Percentiles rank a stretch among this genome's conserved stretches.
Conservation (phyloP, 1,140 invertebrate genomes). For the Probaryconus sp. region DNA sequence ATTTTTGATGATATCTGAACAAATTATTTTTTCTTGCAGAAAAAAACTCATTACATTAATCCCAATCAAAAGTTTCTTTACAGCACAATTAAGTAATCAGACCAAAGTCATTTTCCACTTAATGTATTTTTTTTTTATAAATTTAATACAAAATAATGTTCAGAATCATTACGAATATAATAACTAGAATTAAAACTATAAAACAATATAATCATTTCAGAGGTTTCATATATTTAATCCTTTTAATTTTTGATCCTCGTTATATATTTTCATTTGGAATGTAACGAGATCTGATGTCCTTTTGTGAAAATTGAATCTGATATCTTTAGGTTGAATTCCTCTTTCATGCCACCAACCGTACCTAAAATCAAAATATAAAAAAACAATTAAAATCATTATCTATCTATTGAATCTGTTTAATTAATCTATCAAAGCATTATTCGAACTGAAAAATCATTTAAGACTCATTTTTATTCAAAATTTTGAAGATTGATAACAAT, state of each 20-base stretch:
- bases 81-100: too few relatives aligned
- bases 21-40: too few relatives aligned
- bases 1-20: too few relatives aligned
- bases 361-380: slow-evolving; percentile 50
- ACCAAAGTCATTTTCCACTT: too few relatives aligned
- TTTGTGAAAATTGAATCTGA: slow-evolving; percentile 68
- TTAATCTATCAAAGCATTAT: slow-evolving; percentile 6
- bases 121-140: too few relatives aligned
- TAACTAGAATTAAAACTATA: not conserved
- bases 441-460: too few relatives aligned
- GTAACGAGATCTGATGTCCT: slow-evolving; percentile 69
- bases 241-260: slow-evolving; percentile 65
- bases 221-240: slow-evolving; percentile 19
- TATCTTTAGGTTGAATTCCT: slow-evolving; percentile 64
- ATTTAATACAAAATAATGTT: not conserved
- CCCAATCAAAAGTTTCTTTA: too few relatives aligned
- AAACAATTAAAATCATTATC: slow-evolving; percentile 3
- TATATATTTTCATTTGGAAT: slow-evolving; percentile 68
- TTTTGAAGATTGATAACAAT: too few relatives aligned
- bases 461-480: too few relatives aligned
- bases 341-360: slow-evolving; percentile 74
- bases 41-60: too few relatives aligned
- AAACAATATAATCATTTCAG: not conserved
- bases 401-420: too few relatives aligned
- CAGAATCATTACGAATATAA: too few relatives aligned